Conservation (phyloP, 1,140 invertebrate genomes). For the Thereuonema tuberculata region DNA sequence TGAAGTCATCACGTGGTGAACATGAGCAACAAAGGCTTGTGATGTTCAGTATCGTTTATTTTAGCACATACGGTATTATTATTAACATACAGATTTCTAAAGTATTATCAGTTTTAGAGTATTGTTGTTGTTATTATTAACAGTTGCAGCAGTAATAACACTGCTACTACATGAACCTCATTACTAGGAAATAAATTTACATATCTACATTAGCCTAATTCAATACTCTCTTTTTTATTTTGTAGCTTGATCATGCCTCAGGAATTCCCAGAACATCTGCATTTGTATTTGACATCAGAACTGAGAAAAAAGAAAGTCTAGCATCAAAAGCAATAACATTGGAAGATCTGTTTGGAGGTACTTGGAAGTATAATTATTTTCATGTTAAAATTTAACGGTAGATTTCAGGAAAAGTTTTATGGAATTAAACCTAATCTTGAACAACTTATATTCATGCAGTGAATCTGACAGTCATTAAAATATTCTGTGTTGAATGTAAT, state of each 20-base stretch:
- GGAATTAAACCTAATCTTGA: too few relatives aligned
- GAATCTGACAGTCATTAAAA: too few relatives aligned
- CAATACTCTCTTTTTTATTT: neutral
- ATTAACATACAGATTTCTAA: too few relatives aligned
- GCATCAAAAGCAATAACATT: conserved; percentile 31
- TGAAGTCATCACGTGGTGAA: too few relatives aligned
- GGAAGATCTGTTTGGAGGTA: conserved; percentile 32
- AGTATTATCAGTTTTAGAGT: neutral
- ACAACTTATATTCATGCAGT: too few relatives aligned
- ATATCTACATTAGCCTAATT: neutral
- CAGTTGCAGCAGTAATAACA: neutral
- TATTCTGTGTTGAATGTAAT: too few relatives aligned
- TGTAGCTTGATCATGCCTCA: conserved; percentile 24
- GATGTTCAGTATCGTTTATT: too few relatives aligned
- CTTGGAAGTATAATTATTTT: too few relatives aligned
- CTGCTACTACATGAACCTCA: neutral
- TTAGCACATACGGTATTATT: too few relatives aligned
- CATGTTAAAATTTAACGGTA: too few relatives aligned
- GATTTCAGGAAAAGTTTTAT: too few relatives aligned
- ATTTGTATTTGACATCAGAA: conserved; percentile 33
- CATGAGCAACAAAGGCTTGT: too few relatives aligned
- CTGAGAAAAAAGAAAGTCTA: conserved; percentile 32
- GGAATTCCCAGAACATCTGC: conserved; percentile 28
- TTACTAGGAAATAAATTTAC: neutral
- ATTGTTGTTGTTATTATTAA: neutral